Evolutionary conservation across 2,113 vertebrate species (phyloP), one percentile per base, ranked within the genome.

Genomic region (Cyprinodon variegatus): DNA sequence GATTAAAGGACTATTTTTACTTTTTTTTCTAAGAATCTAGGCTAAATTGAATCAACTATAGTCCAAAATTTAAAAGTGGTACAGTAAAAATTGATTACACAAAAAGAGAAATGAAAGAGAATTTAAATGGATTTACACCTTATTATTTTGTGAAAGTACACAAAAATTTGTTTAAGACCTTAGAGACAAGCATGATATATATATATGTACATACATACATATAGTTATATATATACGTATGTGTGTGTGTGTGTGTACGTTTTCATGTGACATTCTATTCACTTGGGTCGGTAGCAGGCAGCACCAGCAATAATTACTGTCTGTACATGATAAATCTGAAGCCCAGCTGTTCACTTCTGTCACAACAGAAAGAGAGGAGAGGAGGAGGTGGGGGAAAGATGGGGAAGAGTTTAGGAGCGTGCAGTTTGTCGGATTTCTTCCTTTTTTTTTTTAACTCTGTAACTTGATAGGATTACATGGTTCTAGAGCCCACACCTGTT

Each of bases 381-480:
- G 20, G 50, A 57, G 50, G 50, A 57, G 50, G 50, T 57, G 20
- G 64, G 79, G 63, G 79, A 78, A 82, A 60, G 76, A 78, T 66
- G 77, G 80, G 48, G 76, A 71, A 74, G 80, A 77, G 81, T 77
- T 74, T 79, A 83, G 82, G 88, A 93, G 90, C 93, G 94, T 89
- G 90, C 90, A 87, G 92, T 94, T 95, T 94, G 93, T 88, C 61
- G 85, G 89, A 91, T 93, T 92, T 91, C 77, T 80, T 70, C 66
- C 78, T 38, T 88, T 87, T 91, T 92, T 92, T 92, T 88, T 88
- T 81, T 40, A 67, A 90, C 92, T 87, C 76, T 80, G 94, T 93
- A 95, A 94, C 92, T 91, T 93, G 93, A 94, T 94, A 94, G 93
- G 94, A 94, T 95, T 94, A 94, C 93, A 93, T 93, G 94, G 90